Evolutionary conservation across 1,140 invertebrate genomes (phyloP).

Genomic region (Drosophila sechellia): DNA sequence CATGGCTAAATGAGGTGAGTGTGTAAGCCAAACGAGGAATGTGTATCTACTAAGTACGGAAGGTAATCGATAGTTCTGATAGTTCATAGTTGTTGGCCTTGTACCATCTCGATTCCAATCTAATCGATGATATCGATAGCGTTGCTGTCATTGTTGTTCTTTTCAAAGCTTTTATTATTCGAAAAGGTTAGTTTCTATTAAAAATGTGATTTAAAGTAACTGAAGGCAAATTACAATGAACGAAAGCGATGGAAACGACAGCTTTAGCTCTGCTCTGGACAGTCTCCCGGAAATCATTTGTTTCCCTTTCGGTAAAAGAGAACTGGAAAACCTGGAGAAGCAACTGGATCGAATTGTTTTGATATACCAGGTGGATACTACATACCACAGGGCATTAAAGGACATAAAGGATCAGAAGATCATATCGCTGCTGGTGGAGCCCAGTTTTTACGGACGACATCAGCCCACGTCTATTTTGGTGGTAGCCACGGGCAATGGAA

Average conservation of each 20-base stretch:
- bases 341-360: conserved; percentile 33
- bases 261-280: background rate
- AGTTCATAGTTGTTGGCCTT: too few species aligned
- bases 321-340: conserved; percentile 18
- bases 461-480: conserved; percentile 30
- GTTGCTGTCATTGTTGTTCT: background rate
- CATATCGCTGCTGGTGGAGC: conserved; percentile 55
- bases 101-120: background rate
- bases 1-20: too few species aligned
- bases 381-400: conserved; percentile 39
- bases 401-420: conserved; percentile 48
- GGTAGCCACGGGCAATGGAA: conserved; percentile 49
- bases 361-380: conserved; percentile 46
- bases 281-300: background rate
- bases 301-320: conserved; percentile 14
- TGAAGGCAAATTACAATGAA: background rate
- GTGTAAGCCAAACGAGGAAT: too few species aligned
- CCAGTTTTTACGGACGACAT: conserved; percentile 61
- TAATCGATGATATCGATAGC: background rate
- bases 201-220: background rate
- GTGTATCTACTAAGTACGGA: too few species aligned
- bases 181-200: background rate
- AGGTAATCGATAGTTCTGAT: too few species aligned
- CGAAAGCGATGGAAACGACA: conserved; percentile 2
- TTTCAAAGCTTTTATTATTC: background rate